Percentiles rank a stretch among this genome's conserved stretches.
phyloP scores from a whole-genome alignment of 2,888 invertebrate genomes.

The Nomada hirtipes region DNA sequence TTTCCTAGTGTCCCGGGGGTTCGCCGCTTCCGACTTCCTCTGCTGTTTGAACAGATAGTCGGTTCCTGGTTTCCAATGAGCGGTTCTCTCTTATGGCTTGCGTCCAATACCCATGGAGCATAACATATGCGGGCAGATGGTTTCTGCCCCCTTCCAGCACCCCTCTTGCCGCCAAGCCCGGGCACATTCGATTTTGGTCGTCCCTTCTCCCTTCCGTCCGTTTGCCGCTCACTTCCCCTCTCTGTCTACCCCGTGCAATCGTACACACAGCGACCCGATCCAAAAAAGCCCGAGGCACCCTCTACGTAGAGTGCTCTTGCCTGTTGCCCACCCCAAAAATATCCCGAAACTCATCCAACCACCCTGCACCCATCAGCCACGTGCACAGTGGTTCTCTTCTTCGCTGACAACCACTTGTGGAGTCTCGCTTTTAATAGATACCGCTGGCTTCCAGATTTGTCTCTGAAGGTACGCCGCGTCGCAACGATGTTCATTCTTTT shows the following conservation, averaged over 20 bases:
- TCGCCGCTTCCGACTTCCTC: constrained; percentile 76
- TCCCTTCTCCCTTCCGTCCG: constrained; percentile 42
- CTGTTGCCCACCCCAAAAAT: constrained; percentile 75
- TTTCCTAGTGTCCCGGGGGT: constrained; percentile 66
- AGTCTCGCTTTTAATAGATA: constrained; percentile 39
- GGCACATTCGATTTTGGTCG: constrained; percentile 60
- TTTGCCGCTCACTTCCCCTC: constrained; percentile 19
- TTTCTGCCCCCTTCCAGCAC: constrained; percentile 72
- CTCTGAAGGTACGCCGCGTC: neutral
- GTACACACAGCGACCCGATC: constrained; percentile 68
- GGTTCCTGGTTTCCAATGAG: constrained; percentile 74
- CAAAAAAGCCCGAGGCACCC: constrained; percentile 78
- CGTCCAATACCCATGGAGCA: constrained; percentile 72
- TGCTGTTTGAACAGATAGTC: constrained; percentile 55
- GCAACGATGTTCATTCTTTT: neutral
- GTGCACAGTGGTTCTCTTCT: constrained; percentile 74
- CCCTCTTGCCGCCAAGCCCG: constrained; percentile 35
- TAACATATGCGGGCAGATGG: constrained; percentile 83
- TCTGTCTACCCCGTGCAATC: constrained; percentile 55
- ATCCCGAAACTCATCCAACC: constrained; percentile 73
- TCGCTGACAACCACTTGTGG: constrained; percentile 70
- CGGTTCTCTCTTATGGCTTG: constrained; percentile 70
- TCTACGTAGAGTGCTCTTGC: constrained; percentile 70
- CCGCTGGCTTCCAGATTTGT: neutral
- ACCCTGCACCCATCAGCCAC: constrained; percentile 68